These are phyloP conservation scores for Anguilla marmorata DNA, from an alignment of 2,797 vertebrate genomes.

Conservation along the genomic window DNA sequence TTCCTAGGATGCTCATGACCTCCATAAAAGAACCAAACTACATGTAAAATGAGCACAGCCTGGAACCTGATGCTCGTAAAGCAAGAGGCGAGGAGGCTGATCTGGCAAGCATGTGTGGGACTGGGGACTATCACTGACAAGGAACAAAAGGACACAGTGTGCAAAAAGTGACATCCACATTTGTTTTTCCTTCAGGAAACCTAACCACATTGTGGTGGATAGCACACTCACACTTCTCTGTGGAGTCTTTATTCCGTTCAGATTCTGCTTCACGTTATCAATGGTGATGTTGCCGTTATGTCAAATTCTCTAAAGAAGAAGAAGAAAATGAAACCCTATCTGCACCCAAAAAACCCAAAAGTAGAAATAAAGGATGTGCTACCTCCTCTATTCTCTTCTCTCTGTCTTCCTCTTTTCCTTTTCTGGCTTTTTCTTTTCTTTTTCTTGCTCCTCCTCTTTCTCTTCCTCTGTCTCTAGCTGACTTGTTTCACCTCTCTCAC, in stretches of 20 bases:
- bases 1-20: background rate
- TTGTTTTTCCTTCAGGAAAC: background rate
- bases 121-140: background rate
- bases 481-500: slow-evolving; percentile 40
- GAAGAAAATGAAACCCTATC: background rate
- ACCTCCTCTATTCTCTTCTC: background rate
- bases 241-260: background rate
- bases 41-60: background rate
- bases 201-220: background rate
- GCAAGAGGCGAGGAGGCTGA: background rate
- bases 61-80: background rate
- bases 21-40: background rate
- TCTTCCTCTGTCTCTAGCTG: background rate
- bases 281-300: background rate
- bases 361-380: background rate
- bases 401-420: background rate
- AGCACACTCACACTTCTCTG: background rate
- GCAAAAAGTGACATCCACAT: background rate
- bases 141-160: background rate
- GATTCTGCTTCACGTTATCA: background rate
- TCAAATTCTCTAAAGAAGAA: background rate
- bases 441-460: slow-evolving; percentile 17
- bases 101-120: background rate
- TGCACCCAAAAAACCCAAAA: background rate
- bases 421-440: background rate